Base-by-base conservation (phyloP, 2,113 vertebrate species). In the Puma concolor region DNA sequence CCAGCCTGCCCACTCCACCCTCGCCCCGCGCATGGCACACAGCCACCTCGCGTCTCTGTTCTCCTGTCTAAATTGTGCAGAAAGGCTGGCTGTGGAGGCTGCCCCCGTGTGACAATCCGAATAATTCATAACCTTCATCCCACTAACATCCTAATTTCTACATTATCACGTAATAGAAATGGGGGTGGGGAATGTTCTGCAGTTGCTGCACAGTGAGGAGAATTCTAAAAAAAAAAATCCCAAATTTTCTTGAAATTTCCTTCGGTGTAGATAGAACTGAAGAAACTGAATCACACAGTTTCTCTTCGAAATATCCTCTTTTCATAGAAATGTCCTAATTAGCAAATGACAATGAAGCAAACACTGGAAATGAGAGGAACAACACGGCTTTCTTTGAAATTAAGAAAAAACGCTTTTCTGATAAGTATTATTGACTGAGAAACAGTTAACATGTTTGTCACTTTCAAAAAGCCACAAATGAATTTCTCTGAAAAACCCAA, bases 341-440 rank as follows among this genome's bases (percentile, higher is more conserved):
- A 72, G 60, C 19, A 69, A 74, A 86, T 19, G 54, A 88, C 83
- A 96, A 88, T 83, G 76, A 86, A 63, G 64, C 60, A 94, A 80
- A 97, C 29, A 52, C 91, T 95, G 66, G 81, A 95, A 81, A 95
- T 33, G 2, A 76, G 50, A 91, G 36, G 72, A 92, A 92, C 52
- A 66, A 60, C 21, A 25, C 7, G n/a, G 12, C 33, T 86, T 98
- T 98, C 98, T 94, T 44, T 97, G 96, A 97, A 98, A 96, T 86
- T 57, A 94, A 94, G 88, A 64, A 94, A 48, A 85, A 63, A 74
- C 64, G 66, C 31, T 93, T 86, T 97, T 97, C 96, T 98, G 97
- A 94, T 97, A 98, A 98, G 74, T 95, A 97, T 95, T 97, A 76
- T 95, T 94, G 97, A 95, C 97, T 97, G 95, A 97, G 94, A 97